Evolutionary conservation across 2,888 invertebrate genomes (phyloP).

Genomic region (Emmelina monodactyla): DNA sequence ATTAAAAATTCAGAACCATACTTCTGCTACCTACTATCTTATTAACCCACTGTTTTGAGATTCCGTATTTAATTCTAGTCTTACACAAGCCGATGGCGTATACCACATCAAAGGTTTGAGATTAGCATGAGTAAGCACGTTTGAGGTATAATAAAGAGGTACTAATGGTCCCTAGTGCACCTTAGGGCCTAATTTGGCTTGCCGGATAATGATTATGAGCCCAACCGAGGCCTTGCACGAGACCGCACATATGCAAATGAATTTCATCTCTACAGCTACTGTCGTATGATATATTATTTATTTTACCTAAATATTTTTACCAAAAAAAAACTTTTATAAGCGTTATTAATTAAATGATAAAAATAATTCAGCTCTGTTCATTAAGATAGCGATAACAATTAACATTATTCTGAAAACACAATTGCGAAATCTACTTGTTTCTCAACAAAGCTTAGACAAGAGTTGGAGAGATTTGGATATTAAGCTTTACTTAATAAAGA

Average conservation of each 20-base stretch:
- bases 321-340: too few relatives aligned
- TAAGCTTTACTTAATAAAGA: constrained; percentile 53
- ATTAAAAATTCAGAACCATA: neutral
- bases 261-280: constrained; percentile 55
- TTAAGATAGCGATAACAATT: too few relatives aligned
- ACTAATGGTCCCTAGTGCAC: constrained; percentile 49
- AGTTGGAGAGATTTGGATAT: constrained; percentile 20
- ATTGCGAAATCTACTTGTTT: neutral
- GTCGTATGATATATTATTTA: too few relatives aligned
- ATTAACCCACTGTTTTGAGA: constrained; percentile 6
- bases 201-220: constrained; percentile 57
- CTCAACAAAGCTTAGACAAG: neutral
- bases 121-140: constrained; percentile 57
- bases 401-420: too few relatives aligned
- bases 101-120: constrained; percentile 55
- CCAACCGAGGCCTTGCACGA: constrained; percentile 30
- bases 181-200: constrained; percentile 60
- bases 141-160: constrained; percentile 56
- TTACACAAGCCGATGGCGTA: constrained; percentile 23
- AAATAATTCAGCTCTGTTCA: too few relatives aligned
- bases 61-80: constrained; percentile 11
- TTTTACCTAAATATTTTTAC: too few relatives aligned
- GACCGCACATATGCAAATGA: constrained; percentile 61
- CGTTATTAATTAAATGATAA: too few relatives aligned
- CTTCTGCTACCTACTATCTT: constrained; percentile 4